phyloP scores from a whole-genome alignment of 1,140 invertebrate species.

The Lithobius niger region DNA sequence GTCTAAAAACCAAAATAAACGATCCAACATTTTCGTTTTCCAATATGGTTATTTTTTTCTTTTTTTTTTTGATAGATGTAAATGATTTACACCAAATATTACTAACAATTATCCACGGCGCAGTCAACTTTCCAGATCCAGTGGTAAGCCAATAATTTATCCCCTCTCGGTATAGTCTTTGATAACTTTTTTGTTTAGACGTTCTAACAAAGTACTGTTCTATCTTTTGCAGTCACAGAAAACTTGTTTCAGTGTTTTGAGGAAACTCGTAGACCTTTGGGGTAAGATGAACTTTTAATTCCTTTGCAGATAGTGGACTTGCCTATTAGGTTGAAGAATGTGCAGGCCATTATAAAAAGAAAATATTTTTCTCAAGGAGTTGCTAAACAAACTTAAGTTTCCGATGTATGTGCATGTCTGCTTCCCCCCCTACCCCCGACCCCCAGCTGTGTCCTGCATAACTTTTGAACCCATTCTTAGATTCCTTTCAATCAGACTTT shows the following conservation, averaged over 20 bases:
- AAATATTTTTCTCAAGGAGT: no score
- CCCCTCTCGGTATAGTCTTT: neutral
- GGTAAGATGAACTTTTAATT: no score
- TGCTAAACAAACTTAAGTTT: no score
- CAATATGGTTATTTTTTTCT: neutral
- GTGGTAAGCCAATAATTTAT: conserved; percentile 26
- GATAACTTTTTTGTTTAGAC: neutral
- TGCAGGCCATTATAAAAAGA: no score
- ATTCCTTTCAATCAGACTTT: no score
- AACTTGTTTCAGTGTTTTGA: conserved; percentile 41
- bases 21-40: neutral
- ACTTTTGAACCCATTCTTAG: no score
- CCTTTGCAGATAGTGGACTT: no score
- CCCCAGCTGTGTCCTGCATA: no score
- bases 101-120: conserved; percentile 39
- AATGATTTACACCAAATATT: conserved; percentile 34
- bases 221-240: conserved; percentile 34
- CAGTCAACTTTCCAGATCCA: conserved; percentile 41
- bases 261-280: conserved; percentile 39
- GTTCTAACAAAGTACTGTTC: neutral
- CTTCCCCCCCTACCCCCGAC: no score
- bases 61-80: conserved; percentile 23
- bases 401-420: no score
- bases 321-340: no score
- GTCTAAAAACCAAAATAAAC: no score